phyloP scores from a whole-genome alignment of 92 coral and sea anemone genomes.

The Plumapathes pennacea region DNA sequence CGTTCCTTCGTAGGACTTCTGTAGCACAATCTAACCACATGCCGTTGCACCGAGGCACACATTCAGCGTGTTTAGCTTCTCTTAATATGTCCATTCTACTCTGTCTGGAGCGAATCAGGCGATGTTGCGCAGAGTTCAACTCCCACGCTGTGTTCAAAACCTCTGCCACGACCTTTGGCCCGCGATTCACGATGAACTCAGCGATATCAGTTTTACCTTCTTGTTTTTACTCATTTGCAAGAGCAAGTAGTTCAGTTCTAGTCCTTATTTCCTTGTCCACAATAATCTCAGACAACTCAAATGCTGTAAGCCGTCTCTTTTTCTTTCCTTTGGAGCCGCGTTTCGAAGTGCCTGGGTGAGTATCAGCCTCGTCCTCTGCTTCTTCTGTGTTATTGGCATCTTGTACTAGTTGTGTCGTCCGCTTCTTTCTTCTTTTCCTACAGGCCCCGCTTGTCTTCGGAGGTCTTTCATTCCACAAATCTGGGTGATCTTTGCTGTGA shows the following conservation, averaged over 20 bases:
- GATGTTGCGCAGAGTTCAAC: slow-evolving; percentile 7
- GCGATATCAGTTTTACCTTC: slow-evolving; percentile 46
- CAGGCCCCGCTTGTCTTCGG: too few species aligned
- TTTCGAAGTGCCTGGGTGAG: too few species aligned
- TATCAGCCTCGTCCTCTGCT: too few species aligned
- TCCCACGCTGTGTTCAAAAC: slow-evolving; percentile 19
- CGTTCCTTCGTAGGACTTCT: slow-evolving; percentile 43
- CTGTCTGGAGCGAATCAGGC: slow-evolving; percentile 14
- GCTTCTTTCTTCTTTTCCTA: too few species aligned
- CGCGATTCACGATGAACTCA: slow-evolving; percentile 42
- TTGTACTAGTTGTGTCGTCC: too few species aligned
- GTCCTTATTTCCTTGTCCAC: slow-evolving; percentile 22
- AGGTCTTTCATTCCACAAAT: too few species aligned
- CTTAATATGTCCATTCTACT: slow-evolving; percentile 7
- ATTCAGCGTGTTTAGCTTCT: slow-evolving; percentile 17
- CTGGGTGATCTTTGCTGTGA: slow-evolving; percentile 41
- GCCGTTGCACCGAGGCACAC: slow-evolving; percentile 19
- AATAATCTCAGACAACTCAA: slow-evolving; percentile 24
- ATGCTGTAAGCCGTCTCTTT: slow-evolving; percentile 17
- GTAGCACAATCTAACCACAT: slow-evolving; percentile 36
- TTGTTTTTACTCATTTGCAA: slow-evolving; percentile 26
- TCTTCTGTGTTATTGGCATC: too few species aligned
- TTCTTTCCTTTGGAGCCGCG: too few species aligned
- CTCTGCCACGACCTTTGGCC: slow-evolving; percentile 13
- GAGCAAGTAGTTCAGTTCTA: slow-evolving; percentile 28